Evolutionary conservation across 2,888 invertebrate species (phyloP), one percentile per base, ranked within the genome.

Genomic region (Keiferia lycopersicella): DNA sequence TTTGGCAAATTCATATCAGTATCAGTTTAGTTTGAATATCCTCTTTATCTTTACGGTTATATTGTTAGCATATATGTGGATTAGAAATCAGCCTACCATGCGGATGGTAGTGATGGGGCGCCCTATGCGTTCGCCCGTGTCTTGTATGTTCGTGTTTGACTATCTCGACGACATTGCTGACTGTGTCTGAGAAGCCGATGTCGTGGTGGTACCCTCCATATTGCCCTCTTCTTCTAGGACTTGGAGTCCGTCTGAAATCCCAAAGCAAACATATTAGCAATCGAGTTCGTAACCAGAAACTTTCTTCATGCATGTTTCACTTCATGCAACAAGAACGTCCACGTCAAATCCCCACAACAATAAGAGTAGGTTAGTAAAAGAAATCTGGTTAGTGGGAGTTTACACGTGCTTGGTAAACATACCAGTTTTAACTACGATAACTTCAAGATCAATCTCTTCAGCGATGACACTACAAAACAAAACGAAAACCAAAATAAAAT

Each of bases 161-260:
- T 88, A 98, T 97, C 92, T 98, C 98, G 82, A 98, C 98, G 84
- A 98, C 96, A 92, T 98, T 98, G 86, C 96, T 96, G 81, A 98
- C 98, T 71, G 98, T 98, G 88, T 98, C 98, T 79, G 98, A 98
- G 93, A 99, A 98, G 63, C 98, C 98, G 82, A 98, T 96, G 91
- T 98, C 98, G 89, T 97, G 97, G 87, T 96, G 96, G 85, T 95
- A 94, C 83, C 95, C 94, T 81, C 94, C 94, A 86, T 94, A 92
- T 78, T 95, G 94, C 72, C 94, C 94, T 78, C 95, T 91, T 81
- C 96, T 93, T 81, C 95, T 94, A 70, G 95, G 95, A 88, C 95
- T 95, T 68, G 94, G 94, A 77, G 94, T 93, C 84, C 94, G 91
- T 83, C 91, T 91, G 84, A 8, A 73, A 78, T 68, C 4, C 7